phyloP scores from a whole-genome alignment of 2,113 vertebrate genomes.

The Tupaia chinensis region DNA sequence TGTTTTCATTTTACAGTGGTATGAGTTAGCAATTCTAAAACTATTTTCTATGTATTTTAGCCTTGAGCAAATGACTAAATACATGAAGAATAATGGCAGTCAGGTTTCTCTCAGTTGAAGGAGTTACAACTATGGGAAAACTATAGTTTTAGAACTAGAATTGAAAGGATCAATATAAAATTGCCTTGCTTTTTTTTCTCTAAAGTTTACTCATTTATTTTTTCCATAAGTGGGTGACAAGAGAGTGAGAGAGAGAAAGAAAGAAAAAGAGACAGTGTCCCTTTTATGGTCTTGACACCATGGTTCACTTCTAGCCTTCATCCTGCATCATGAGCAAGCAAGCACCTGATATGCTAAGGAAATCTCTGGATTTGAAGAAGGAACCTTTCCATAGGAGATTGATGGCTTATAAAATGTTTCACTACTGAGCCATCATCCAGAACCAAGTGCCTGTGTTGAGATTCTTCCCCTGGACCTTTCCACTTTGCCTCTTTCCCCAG shows the following conservation, averaged over 20 bases:
- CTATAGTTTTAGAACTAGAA: not conserved
- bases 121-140: not conserved
- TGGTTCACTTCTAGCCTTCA: too few species aligned
- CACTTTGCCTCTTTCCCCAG: not conserved
- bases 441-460: not conserved
- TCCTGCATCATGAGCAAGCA: too few species aligned
- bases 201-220: too few species aligned
- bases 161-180: not conserved
- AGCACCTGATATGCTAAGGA: too few species aligned
- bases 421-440: not conserved
- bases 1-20: not conserved
- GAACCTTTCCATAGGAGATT: too few species aligned
- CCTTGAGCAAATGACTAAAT: slow-evolving; percentile 10
- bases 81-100: not conserved
- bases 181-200: too few species aligned
- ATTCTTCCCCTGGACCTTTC: slow-evolving; percentile 23
- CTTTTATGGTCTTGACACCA: too few species aligned
- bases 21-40: slow-evolving; percentile 51
- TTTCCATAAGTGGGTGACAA: too few species aligned
- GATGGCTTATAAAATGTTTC: too few species aligned
- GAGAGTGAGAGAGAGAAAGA: too few species aligned
- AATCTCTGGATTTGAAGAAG: too few species aligned
- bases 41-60: slow-evolving; percentile 15
- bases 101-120: slow-evolving; percentile 16
- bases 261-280: too few species aligned